phyloP scores from a whole-genome alignment of 2,113 vertebrate genomes.

The Corvus moneduloides region DNA sequence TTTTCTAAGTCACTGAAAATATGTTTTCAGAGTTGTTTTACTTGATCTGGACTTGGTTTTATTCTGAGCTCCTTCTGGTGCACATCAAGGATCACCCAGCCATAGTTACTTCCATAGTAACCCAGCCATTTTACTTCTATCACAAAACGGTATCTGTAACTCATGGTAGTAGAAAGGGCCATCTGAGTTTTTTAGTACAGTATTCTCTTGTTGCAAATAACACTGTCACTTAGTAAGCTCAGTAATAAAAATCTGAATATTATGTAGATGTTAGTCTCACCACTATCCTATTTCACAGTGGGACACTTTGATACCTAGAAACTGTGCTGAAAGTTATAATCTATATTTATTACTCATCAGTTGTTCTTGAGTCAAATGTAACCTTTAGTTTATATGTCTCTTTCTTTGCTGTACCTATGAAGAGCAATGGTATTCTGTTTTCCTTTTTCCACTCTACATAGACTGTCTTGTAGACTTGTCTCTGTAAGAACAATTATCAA shows the following conservation, averaged over 20 bases:
- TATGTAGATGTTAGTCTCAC: not conserved
- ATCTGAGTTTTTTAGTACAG: not conserved
- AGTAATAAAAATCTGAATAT: not conserved
- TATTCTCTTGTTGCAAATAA: not conserved
- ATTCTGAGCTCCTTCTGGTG: not conserved
- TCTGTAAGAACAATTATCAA: not conserved
- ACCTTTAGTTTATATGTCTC: not conserved
- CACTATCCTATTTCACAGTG: not conserved
- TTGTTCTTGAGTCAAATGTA: not conserved
- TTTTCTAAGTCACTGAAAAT: not conserved
- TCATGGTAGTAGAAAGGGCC: not conserved
- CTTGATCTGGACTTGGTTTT: not conserved
- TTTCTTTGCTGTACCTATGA: not conserved
- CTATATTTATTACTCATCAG: not conserved
- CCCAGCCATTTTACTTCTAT: not conserved
- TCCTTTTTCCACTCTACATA: not conserved
- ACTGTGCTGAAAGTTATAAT: not conserved
- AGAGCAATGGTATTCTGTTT: not conserved
- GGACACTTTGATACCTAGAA: not conserved
- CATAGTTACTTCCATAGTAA: not conserved
- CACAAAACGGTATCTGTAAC: not conserved
- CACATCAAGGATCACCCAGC: not conserved
- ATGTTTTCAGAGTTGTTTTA: not conserved
- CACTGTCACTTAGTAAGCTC: not conserved
- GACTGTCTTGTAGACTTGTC: not conserved